Percentiles rank a stretch among this genome's conserved stretches.
phyloP scores from a whole-genome alignment of 2,888 invertebrate species.

The Clivina fossor region DNA sequence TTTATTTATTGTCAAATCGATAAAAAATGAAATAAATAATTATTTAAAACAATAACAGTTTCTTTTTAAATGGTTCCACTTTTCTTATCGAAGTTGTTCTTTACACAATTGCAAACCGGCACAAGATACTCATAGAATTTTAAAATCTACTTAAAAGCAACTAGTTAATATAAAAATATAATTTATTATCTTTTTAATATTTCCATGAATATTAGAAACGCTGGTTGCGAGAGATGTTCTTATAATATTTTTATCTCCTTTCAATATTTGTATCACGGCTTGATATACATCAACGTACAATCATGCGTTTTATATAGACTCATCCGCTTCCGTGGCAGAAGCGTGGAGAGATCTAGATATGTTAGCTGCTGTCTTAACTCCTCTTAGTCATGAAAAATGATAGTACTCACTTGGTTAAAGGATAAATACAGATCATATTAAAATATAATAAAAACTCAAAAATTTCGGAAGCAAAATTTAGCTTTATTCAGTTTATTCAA shows the following conservation, averaged over 20 bases:
- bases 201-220: no score
- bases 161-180: slow-evolving; percentile 30
- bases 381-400: slow-evolving; percentile 18
- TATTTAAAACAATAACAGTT: slow-evolving; percentile 16
- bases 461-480: slow-evolving; percentile 11
- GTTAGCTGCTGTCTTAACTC: no score
- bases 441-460: slow-evolving; percentile 3
- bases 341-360: slow-evolving; percentile 8
- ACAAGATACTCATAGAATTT: slow-evolving; percentile 15
- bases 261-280: no score
- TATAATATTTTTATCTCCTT: no score
- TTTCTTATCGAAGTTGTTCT: no score
- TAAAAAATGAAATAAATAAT: slow-evolving; percentile 18
- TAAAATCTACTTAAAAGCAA: slow-evolving; percentile 29
- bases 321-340: no score
- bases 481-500: slow-evolving; percentile 9
- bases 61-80: slow-evolving; percentile 9
- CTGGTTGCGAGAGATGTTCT: no score
- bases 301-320: no score
- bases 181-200: no score
- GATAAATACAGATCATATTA: slow-evolving; percentile 7
- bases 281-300: no score
- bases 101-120: slow-evolving; percentile 26
- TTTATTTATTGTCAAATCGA: slow-evolving; percentile 27
- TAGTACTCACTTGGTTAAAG: slow-evolving; percentile 4